Evolutionary conservation across 2,888 invertebrate species (phyloP), one percentile per base, ranked within the genome.

Genomic region (Phortica okadai): DNA sequence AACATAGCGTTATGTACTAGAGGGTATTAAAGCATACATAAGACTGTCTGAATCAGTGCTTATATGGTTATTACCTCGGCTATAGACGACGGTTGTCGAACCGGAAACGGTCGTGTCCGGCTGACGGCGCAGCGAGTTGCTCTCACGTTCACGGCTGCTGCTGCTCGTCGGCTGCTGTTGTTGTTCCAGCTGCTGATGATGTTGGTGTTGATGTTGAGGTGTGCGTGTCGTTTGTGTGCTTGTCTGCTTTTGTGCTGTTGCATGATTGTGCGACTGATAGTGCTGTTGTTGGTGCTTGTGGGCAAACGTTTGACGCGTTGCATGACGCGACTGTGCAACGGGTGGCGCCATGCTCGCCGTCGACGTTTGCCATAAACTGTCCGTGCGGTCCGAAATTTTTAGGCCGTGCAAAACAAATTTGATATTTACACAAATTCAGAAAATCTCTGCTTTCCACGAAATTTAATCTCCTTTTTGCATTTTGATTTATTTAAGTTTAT

Each of bases 71-170:
- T 89, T 89, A 91, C 91, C 92, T 87, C 90, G 89, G 84, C 89
- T 91, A 73, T 90, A 92, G 85, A 91, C 85, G 75, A 88, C 88
- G 62, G 81, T 90, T 59, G 91, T 91, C 77, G 90, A 89, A 77
- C 88, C 91, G 76, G 92, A 91, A 70, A 81, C 90, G 70, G 90
- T 91, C 58, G 90, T 90, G 77, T 91, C 91, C 77, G 90, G 89
- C 6, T 82, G 84, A 0, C 88, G 84, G 56, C 91, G 84, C n/a
- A 89, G 86, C 16, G 88, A 84, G 21, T 84, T 82, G 80, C 89
- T 90, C 73, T 87, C 84, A 77, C 89, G 87, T 21, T 87, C 82
- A 56, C 79, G 87, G 77, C 86, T 89, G 80, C 89, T 86, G 59
- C 76, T 74, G 76, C 87, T 69, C 6, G 58, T 58, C 70, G 82